phyloP scores from a whole-genome alignment of 1,140 invertebrate genomes.

The Paramacrobiotus metropolitanus region DNA sequence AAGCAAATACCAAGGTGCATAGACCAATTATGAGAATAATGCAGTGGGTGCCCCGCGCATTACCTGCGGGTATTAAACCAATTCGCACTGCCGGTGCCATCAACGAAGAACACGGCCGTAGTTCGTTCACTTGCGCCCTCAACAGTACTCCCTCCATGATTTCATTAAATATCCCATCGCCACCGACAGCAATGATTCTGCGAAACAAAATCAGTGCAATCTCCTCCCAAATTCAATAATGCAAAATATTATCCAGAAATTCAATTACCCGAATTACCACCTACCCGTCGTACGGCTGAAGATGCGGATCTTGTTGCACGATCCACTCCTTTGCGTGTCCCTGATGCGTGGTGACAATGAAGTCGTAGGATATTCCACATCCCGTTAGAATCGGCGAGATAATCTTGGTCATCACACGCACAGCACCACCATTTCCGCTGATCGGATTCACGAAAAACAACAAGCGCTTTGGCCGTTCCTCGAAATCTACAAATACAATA shows the following conservation, averaged over 20 bases:
- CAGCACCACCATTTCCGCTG: neutral
- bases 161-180: constrained; percentile 67
- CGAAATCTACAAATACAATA: neutral
- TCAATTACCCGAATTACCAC: neutral
- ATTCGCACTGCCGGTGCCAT: constrained; percentile 37
- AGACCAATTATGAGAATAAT: too few species aligned
- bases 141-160: constrained; percentile 48
- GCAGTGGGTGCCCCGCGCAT: too few species aligned
- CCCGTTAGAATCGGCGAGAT: neutral
- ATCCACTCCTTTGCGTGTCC: neutral
- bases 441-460: neutral
- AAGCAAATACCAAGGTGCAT: constrained; percentile 12
- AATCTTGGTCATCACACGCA: neutral
- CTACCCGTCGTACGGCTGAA: neutral
- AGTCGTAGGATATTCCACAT: neutral
- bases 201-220: constrained; percentile 21
- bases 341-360: neutral
- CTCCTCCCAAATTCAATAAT: neutral
- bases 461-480: neutral
- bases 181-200: constrained; percentile 56
- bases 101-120: constrained; percentile 27
- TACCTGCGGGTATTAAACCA: constrained; percentile 46
- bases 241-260: neutral
- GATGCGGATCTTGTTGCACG: too few species aligned
- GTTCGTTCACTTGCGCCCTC: constrained; percentile 24